Percentiles rank a stretch among this genome's conserved stretches.
These are phyloP conservation scores for Marmota monax DNA, from an alignment of 2,113 vertebrate species.

Conservation along the genomic window DNA sequence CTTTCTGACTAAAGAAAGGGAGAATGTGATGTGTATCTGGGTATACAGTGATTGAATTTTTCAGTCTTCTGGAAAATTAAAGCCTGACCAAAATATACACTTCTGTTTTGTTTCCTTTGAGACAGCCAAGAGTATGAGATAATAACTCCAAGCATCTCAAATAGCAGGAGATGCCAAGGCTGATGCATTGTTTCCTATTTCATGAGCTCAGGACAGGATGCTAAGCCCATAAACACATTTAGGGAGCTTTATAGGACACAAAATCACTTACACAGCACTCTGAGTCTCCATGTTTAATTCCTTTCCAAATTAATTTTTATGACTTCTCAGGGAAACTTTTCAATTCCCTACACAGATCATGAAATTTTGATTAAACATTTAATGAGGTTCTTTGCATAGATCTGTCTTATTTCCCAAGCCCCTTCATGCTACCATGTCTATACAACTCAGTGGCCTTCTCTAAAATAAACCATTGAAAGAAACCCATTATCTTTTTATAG, in stretches of 20 bases:
- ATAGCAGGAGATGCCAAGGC: slow-evolving; percentile 78
- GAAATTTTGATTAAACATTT: slow-evolving; percentile 65
- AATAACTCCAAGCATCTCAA: slow-evolving; percentile 75
- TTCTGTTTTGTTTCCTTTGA: slow-evolving; percentile 84
- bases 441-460: not conserved
- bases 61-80: slow-evolving; percentile 81
- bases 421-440: slow-evolving; percentile 28
- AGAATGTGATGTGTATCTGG: slow-evolving; percentile 53
- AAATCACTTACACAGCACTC: slow-evolving; percentile 69
- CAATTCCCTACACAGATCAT: slow-evolving; percentile 31
- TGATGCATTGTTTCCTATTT: slow-evolving; percentile 85
- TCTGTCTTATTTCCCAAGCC: slow-evolving; percentile 64
- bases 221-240: slow-evolving; percentile 83
- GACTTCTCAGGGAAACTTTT: slow-evolving; percentile 51
- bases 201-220: slow-evolving; percentile 80
- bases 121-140: slow-evolving; percentile 66
- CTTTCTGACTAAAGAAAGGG: slow-evolving; percentile 63
- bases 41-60: slow-evolving; percentile 74
- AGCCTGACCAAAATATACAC: slow-evolving; percentile 69
- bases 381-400: slow-evolving; percentile 51
- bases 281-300: slow-evolving; percentile 61
- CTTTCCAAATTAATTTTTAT: slow-evolving; percentile 70
- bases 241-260: slow-evolving; percentile 68
- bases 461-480: slow-evolving; percentile 62
- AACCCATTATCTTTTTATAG: not conserved